Conservation (phyloP, 2,113 vertebrate genomes). For the Manacus vitellinus region DNA sequence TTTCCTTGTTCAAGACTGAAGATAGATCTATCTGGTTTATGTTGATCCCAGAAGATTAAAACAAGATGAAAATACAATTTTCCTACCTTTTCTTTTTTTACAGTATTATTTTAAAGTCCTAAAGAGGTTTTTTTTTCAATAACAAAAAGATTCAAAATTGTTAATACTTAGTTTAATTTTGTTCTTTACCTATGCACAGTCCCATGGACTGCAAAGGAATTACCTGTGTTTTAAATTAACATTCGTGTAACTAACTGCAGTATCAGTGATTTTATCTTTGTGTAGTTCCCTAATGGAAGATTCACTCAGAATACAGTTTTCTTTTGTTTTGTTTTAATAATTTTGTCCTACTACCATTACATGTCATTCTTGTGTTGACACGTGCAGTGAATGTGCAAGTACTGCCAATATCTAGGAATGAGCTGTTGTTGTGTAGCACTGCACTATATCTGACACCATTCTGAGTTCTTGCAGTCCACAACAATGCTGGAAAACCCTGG, state of each 20-base stretch:
- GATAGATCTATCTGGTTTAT: neutral
- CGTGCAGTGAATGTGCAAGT: neutral
- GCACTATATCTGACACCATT: neutral
- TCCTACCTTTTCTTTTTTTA: neutral
- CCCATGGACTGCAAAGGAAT: neutral
- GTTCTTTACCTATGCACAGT: fast-evolving
- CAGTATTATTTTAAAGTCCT: neutral
- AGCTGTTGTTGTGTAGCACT: neutral
- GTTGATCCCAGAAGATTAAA: neutral
- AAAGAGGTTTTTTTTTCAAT: neutral
- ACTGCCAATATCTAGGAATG: neutral
- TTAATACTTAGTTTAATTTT: neutral
- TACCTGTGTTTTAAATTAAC: neutral
- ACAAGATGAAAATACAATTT: neutral
- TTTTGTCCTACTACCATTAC: neutral
- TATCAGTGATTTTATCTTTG: neutral
- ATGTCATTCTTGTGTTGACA: neutral
- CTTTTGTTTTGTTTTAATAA: neutral
- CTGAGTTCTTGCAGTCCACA: neutral
- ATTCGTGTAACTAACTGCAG: neutral
- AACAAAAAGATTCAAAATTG: too few species aligned
- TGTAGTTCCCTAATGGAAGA: neutral
- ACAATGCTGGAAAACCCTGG: neutral
- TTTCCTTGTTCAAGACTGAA: neutral
- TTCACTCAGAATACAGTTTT: neutral